Evolutionary conservation across 2,113 vertebrate genomes (phyloP).

Genomic region (cattle (Bos taurus)): DNA sequence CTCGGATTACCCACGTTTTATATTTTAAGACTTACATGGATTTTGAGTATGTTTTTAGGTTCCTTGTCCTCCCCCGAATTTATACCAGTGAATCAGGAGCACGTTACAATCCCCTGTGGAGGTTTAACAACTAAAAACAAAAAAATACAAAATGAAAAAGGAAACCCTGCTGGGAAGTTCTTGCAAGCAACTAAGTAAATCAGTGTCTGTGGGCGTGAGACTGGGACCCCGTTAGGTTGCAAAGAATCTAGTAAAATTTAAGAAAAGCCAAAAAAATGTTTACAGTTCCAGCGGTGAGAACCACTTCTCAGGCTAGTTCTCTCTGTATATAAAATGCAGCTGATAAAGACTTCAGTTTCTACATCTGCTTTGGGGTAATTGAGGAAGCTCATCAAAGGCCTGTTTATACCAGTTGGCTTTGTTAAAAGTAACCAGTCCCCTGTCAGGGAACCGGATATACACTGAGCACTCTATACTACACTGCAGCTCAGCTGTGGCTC

Average conservation of each 20-base stretch:
- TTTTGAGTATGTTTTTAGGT: background rate
- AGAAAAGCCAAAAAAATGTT: background rate
- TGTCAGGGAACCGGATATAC: accelerated
- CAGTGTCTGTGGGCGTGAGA: background rate
- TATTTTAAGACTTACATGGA: background rate
- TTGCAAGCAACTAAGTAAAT: background rate
- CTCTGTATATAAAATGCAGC: background rate
- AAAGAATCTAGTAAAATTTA: background rate
- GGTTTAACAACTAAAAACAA: background rate
- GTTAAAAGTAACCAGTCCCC: background rate
- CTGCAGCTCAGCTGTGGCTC: background rate
- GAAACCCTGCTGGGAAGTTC: no score
- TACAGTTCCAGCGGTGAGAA: background rate
- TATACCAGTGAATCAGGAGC: background rate
- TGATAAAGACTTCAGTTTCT: background rate
- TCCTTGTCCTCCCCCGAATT: background rate
- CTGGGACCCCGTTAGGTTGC: background rate
- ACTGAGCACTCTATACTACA: background rate
- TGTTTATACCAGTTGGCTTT: background rate
- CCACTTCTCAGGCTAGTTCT: background rate
- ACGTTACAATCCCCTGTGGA: background rate
- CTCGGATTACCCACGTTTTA: background rate
- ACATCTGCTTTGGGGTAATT: background rate
- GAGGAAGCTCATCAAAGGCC: background rate
- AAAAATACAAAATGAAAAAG: background rate